Conservation (phyloP, 2,797 vertebrate genomes). For the Orientallactaga sibirica region DNA sequence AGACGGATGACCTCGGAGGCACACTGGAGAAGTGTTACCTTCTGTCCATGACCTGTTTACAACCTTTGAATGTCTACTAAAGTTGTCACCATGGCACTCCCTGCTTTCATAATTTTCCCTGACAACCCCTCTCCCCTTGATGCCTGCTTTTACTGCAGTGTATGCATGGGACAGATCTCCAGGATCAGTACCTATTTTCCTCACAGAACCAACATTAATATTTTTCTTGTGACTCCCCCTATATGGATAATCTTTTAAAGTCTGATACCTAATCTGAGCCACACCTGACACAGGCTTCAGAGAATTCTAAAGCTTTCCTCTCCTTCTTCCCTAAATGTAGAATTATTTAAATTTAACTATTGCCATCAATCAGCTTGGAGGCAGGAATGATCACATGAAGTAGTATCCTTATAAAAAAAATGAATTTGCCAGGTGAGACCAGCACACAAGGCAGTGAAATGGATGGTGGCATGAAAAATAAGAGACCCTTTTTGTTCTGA, state of each 20-base stretch:
- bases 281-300: not conserved
- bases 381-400: constrained; percentile 57
- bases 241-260: not conserved
- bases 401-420: constrained; percentile 52
- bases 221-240: not conserved
- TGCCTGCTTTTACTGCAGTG: not conserved
- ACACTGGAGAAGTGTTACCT: constrained; percentile 12
- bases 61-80: constrained; percentile 55
- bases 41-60: constrained; percentile 56
- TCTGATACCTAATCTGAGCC: not conserved
- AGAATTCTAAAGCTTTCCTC: constrained; percentile 10
- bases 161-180: not conserved
- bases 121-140: constrained; percentile 46
- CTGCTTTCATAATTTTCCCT: constrained; percentile 69
- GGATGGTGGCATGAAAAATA: not conserved
- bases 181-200: not conserved
- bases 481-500: constrained; percentile 7
- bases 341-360: constrained; percentile 66
- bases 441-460: constrained; percentile 56
- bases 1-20: not conserved
- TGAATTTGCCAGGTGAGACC: constrained; percentile 52
- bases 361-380: constrained; percentile 61
- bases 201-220: not conserved
- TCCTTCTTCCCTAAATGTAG: not conserved
- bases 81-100: constrained; percentile 48